Evolutionary conservation across 2,888 invertebrate species (phyloP).

Genomic region (Erynnis tages): DNA sequence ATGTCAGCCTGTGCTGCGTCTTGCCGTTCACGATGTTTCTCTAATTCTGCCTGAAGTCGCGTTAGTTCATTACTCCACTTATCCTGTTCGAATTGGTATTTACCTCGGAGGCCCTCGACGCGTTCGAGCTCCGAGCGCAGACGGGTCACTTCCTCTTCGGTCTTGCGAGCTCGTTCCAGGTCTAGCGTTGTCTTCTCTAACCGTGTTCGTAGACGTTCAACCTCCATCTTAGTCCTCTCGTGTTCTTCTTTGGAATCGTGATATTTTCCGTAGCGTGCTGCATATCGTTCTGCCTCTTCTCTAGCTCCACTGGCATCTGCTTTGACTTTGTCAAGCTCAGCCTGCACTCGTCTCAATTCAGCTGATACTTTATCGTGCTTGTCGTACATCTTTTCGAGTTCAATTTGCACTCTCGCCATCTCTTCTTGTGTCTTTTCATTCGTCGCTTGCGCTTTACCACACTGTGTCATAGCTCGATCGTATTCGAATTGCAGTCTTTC

Average conservation of each 20-base stretch:
- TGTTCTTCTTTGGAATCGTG: slow-evolving; percentile 89
- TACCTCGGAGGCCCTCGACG: slow-evolving; percentile 86
- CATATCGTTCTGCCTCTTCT: slow-evolving; percentile 89
- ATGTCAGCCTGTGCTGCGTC: slow-evolving; percentile 88
- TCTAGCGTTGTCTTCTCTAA: slow-evolving; percentile 91
- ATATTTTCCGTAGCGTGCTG: slow-evolving; percentile 87
- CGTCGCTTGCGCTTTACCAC: slow-evolving; percentile 90
- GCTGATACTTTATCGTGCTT: slow-evolving; percentile 92
- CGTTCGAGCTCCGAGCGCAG: slow-evolving; percentile 87
- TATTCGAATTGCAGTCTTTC: slow-evolving; percentile 93
- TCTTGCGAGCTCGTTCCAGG: slow-evolving; percentile 87
- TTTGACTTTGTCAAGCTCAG: slow-evolving; percentile 86
- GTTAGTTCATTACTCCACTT: slow-evolving; percentile 83
- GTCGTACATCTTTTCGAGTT: slow-evolving; percentile 94
- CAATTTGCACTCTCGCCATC: slow-evolving; percentile 91
- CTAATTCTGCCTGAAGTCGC: slow-evolving; percentile 88
- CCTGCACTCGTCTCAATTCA: slow-evolving; percentile 90
- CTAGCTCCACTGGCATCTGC: slow-evolving; percentile 88
- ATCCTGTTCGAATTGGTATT: slow-evolving; percentile 81
- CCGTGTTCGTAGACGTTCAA: slow-evolving; percentile 89
- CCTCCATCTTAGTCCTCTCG: slow-evolving; percentile 88
- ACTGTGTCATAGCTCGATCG: slow-evolving; percentile 92
- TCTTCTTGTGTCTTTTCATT: slow-evolving; percentile 96
- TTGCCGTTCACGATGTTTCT: slow-evolving; percentile 88
- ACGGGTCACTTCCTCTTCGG: slow-evolving; percentile 84